Percentiles rank a stretch among this genome's conserved stretches.
Evolutionary conservation across 2,888 invertebrate genomes (phyloP).

Genomic region (Suillia variegata): DNA sequence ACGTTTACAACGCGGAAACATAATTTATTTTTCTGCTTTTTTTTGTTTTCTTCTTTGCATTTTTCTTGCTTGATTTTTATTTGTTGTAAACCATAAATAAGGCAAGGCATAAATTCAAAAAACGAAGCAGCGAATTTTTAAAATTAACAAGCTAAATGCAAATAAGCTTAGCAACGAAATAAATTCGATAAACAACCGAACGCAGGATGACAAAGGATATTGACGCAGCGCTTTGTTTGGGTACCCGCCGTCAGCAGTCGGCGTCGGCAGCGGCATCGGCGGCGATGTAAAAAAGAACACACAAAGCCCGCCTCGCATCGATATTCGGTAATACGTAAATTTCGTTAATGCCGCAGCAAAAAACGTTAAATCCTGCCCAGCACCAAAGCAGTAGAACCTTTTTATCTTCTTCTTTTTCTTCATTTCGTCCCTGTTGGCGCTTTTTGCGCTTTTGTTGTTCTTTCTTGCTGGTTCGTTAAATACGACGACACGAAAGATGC

Average conservation of each 20-base stretch:
- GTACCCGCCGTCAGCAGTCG: too few relatives aligned
- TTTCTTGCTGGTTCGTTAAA: constrained; percentile 50
- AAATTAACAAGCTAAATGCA: constrained; percentile 55
- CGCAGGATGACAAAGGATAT: constrained; percentile 35
- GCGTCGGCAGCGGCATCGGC: not conserved
- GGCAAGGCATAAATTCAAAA: constrained; percentile 7
- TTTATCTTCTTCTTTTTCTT: too few relatives aligned
- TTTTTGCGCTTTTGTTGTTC: constrained; percentile 32
- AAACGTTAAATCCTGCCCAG: not conserved
- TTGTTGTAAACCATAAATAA: too few relatives aligned
- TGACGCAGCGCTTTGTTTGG: constrained; percentile 21
- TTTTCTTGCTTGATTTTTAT: too few relatives aligned
- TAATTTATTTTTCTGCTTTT: not conserved
- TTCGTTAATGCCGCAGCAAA: constrained; percentile 29
- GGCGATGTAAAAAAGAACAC: constrained; percentile 26
- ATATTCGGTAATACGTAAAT: constrained; percentile 27
- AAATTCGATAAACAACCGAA: constrained; percentile 46
- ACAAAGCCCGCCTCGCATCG: constrained; percentile 20
- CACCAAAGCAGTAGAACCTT: too few relatives aligned
- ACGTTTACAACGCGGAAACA: constrained; percentile 13
- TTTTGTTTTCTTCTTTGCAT: not conserved
- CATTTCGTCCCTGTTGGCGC: too few relatives aligned
- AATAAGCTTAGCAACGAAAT: constrained; percentile 44
- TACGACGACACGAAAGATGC: too few relatives aligned
- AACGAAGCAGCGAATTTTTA: constrained; percentile 18